Percentiles rank a stretch among this genome's conserved stretches.
Evolutionary conservation across 2,888 invertebrate genomes (phyloP).

Genomic region (Chrysodeixis includens): DNA sequence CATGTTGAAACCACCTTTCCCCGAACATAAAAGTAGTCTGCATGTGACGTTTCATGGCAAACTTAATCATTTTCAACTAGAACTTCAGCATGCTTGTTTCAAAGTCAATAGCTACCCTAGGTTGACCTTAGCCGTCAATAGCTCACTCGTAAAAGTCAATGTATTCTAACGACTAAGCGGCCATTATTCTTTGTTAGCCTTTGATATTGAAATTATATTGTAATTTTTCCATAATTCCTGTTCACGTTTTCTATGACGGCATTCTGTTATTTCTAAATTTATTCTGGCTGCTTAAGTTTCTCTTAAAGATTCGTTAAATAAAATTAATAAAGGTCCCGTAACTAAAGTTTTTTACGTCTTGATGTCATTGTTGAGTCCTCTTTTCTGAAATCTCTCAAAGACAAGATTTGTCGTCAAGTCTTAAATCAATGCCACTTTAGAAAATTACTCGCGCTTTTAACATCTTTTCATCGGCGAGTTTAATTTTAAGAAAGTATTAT

Average conservation of each 20-base stretch:
- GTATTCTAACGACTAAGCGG: slow-evolving; percentile 35
- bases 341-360: slow-evolving; percentile 20
- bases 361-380: slow-evolving; percentile 18
- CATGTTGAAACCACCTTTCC: neutral
- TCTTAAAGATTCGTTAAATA: slow-evolving; percentile 21
- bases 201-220: slow-evolving; percentile 34
- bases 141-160: slow-evolving; percentile 30
- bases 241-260: slow-evolving; percentile 5
- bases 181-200: slow-evolving; percentile 34
- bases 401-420: slow-evolving; percentile 5
- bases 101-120: slow-evolving; percentile 31
- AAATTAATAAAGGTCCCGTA: slow-evolving; percentile 23
- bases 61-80: slow-evolving; percentile 23
- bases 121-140: slow-evolving; percentile 42
- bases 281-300: slow-evolving; percentile 10
- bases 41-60: neutral
- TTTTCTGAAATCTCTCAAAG: slow-evolving; percentile 25
- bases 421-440: neutral
- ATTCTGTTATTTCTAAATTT: slow-evolving; percentile 14
- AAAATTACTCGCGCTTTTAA: slow-evolving; percentile 1
- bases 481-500: neutral
- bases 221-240: slow-evolving; percentile 32
- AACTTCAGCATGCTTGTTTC: slow-evolving; percentile 22
- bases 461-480: neutral
- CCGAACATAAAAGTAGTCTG: neutral